These are phyloP conservation scores for Cloeon dipterum DNA, from an alignment of 2,888 invertebrate species.

Conservation along the genomic window DNA sequence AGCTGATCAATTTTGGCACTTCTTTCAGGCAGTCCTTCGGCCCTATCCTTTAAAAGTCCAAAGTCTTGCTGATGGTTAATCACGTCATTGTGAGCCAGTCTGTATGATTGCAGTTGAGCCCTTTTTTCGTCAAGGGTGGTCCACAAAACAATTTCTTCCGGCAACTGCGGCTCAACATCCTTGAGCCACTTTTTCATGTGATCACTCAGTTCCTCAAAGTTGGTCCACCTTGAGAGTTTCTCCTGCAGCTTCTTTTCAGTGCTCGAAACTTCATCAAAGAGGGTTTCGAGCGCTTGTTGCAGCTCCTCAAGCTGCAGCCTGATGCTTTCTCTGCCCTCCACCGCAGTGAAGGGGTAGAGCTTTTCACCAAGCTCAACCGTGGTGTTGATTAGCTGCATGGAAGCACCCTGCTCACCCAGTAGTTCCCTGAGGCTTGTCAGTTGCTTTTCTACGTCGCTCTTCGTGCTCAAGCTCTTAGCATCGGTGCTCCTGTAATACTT, in stretches of 20 bases:
- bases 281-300: constrained; percentile 54
- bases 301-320: constrained; percentile 63
- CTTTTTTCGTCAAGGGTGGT: constrained; percentile 81
- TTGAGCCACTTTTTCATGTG: constrained; percentile 58
- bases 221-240: constrained; percentile 66
- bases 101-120: constrained; percentile 62
- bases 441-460: constrained; percentile 44
- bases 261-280: constrained; percentile 58
- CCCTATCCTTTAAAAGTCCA: constrained; percentile 54
- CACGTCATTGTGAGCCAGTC: constrained; percentile 58
- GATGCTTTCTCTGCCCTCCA: constrained; percentile 68
- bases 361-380: constrained; percentile 76
- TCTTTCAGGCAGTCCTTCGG: constrained; percentile 55
- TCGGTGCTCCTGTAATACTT: constrained; percentile 43
- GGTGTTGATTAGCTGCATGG: constrained; percentile 51
- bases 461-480: constrained; percentile 24
- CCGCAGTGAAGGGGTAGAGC: constrained; percentile 61
- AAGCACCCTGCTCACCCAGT: constrained; percentile 47
- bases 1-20: constrained; percentile 49
- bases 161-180: constrained; percentile 47
- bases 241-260: constrained; percentile 60
- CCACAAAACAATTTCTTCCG: constrained; percentile 55
- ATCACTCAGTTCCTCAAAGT: constrained; percentile 68
- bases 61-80: constrained; percentile 67
- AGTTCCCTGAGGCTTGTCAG: constrained; percentile 48